Percentiles rank a stretch among this genome's conserved stretches.
phyloP scores from a whole-genome alignment of 2,888 invertebrate genomes.

The Protonemura montana region DNA sequence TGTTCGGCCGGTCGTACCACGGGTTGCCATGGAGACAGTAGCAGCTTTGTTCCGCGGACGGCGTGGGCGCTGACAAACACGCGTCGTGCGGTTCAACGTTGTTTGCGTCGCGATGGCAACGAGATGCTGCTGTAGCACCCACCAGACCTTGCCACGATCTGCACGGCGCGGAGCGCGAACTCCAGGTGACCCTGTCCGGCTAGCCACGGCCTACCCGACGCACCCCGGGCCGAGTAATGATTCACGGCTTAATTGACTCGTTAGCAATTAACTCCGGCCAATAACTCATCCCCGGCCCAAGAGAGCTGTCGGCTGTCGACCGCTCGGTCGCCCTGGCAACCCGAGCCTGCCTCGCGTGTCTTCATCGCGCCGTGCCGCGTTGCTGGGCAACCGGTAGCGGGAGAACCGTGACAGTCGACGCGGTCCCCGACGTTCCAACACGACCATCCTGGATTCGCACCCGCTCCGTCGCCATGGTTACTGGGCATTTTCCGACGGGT shows the following conservation, averaged over 20 bases:
- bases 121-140: no score
- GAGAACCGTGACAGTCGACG: background rate
- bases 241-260: conserved; percentile 7
- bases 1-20: background rate
- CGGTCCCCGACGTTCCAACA: background rate
- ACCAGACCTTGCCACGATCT: no score
- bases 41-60: background rate
- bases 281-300: background rate
- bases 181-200: background rate
- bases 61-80: background rate
- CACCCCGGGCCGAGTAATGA: background rate
- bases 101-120: no score
- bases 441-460: background rate
- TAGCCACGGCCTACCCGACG: background rate
- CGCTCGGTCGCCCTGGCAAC: background rate
- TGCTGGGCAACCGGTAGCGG: background rate
- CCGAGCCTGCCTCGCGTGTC: background rate
- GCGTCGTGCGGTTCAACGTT: no score
- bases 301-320: background rate
- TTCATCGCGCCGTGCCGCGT: background rate
- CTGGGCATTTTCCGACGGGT: background rate
- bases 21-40: background rate
- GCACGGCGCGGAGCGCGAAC: background rate
- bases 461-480: background rate
- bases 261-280: background rate